Evolutionary conservation across 2,113 vertebrate species (phyloP).

Genomic region (Oenanthe melanoleuca): DNA sequence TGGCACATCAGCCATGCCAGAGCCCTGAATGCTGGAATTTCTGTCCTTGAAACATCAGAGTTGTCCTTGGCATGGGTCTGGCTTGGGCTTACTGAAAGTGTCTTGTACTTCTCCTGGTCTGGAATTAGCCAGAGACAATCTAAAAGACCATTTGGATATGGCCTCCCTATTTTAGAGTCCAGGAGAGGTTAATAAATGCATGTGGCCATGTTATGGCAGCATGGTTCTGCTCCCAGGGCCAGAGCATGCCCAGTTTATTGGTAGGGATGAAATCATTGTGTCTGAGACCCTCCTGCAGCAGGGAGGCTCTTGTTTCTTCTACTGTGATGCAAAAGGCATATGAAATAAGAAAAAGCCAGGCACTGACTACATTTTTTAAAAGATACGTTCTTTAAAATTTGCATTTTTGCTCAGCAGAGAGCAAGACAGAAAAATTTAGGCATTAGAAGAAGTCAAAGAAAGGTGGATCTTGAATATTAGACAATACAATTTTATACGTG

Average conservation of each 20-base stretch:
- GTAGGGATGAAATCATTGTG: neutral
- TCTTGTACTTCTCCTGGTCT: neutral
- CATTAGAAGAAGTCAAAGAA: neutral
- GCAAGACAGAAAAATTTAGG: neutral
- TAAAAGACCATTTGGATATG: neutral
- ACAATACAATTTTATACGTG: neutral
- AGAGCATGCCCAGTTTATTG: neutral
- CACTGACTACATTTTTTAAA: neutral
- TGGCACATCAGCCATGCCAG: neutral
- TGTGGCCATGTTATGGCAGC: neutral
- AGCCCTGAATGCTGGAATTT: neutral
- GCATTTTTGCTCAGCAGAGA: neutral
- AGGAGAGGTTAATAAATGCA: constrained; percentile 35
- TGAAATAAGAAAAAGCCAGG: neutral
- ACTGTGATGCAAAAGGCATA: neutral
- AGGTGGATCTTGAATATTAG: neutral
- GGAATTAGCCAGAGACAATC: neutral
- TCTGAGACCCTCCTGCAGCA: neutral
- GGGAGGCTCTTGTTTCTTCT: neutral
- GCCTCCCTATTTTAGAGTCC: neutral
- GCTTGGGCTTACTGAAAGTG: neutral
- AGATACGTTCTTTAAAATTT: neutral
- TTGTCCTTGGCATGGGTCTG: neutral
- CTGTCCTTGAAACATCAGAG: neutral
- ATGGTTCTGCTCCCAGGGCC: neutral